A percentile compares a stretch with the other conserved stretches of the same genome.
Conservation (phyloP, 2,888 invertebrate genomes). For the Amblyjoppa proteus region DNA sequence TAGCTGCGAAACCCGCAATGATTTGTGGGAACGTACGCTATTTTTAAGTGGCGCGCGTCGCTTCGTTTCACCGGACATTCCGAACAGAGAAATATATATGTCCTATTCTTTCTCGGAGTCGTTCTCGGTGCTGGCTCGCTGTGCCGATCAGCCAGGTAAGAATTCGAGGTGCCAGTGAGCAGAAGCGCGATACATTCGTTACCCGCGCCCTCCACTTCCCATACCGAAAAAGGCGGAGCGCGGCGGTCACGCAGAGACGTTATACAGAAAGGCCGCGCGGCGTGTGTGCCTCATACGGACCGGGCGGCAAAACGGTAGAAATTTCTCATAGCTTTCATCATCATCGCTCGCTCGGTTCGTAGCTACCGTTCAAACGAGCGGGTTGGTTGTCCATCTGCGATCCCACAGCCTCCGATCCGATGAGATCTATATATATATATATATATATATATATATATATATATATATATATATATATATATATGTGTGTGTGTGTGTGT, state of each 20-base stretch:
- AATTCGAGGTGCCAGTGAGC: conserved; percentile 59
- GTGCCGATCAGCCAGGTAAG: conserved; percentile 53
- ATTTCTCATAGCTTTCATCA: conserved; percentile 62
- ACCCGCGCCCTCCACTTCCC: conserved; percentile 28
- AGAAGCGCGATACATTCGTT: conserved; percentile 64
- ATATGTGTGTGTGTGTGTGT: no score
- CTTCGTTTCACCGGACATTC: conserved; percentile 62
- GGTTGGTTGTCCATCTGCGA: conserved; percentile 68
- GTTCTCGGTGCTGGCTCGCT: conserved; percentile 25
- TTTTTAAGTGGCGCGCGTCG: conserved; percentile 73
- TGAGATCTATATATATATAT: conserved; percentile 3
- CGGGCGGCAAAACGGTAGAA: conserved; percentile 62
- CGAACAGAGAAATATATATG: conserved; percentile 38
- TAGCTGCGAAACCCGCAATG: conserved; percentile 56
- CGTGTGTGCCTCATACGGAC: conserved; percentile 31
- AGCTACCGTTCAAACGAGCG: conserved; percentile 76
- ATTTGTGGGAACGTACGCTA: conserved; percentile 71
- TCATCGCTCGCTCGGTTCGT: conserved; percentile 40
- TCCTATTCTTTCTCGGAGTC: conserved; percentile 17
- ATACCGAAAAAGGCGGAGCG: conserved; percentile 16
- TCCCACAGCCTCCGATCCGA: conserved; percentile 69
- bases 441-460: conserved; percentile 8
- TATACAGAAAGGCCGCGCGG: conserved; percentile 12
- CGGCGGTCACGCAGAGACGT: conserved; percentile 12
- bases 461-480: conserved; percentile 8